Base-by-base conservation (phyloP, 2,888 invertebrate species). In the Synanthedon vespiformis region DNA sequence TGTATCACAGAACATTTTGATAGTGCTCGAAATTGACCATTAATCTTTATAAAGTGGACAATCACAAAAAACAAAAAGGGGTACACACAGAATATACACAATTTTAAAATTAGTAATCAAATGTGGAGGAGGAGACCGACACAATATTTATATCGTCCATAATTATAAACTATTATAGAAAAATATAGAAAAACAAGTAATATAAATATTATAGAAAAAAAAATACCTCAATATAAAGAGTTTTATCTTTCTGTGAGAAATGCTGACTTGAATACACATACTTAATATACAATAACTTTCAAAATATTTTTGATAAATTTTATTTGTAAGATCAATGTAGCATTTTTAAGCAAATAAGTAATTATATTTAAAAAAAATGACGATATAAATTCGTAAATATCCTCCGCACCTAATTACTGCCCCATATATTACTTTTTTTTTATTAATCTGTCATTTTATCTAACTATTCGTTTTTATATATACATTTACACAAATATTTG, bases 1-100 rank as follows among this genome's bases (percentile, higher is more conserved):
- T 80, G 67, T 84, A 86, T 86, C 86, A 86, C 85, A 85, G 84
- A 84, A 83, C 73, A 82, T 79, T 82, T 81, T 82, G 83, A 85
- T 84, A 83, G 84, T 82, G 77, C 80, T 80, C 77, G 71, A 83
- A 86, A 86, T 86, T 86, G 84, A 86, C 86, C 73, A 77, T 52
- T 72, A 75, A 72, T 69, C 69, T 68, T 71, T 67, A 70, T 68
- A 77, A 69, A 63, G 77, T 82, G 83, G 80, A 80, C 75, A 70
- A 72, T 68, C 67, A 77, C 70, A 59, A 56, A 51, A 47, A 44
- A 51, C 55, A 59, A 54, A 51, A 44, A 13, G 13, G 44, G 44
- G 44, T 44, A 44, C 44, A 44, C 44, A 44, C 44, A 44, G 10
- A 44, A 44, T 44, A 44, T 44, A 44, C 44, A 44, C 44, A 44